Conservation (phyloP, 1,140 invertebrate species). For the Paramacrobiotus metropolitanus region DNA sequence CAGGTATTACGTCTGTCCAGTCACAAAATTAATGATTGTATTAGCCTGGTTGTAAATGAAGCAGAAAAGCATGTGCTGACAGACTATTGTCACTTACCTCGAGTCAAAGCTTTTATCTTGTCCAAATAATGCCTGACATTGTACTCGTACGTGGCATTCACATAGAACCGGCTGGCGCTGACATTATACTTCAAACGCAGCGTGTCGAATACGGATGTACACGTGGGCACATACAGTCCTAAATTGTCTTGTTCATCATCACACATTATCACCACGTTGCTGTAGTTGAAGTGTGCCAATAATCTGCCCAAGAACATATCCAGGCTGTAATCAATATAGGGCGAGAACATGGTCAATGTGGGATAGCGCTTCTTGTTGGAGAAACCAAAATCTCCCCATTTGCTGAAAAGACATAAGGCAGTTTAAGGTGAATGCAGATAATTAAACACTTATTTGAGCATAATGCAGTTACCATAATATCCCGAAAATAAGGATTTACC, state of each 20-base stretch:
- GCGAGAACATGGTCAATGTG: not conserved
- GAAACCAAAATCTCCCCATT: not conserved
- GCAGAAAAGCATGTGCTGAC: too few species aligned
- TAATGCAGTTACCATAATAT: not conserved
- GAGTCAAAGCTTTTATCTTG: not conserved
- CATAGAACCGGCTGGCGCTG: not conserved
- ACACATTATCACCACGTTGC: not conserved
- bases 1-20: too few species aligned
- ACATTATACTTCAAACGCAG: not conserved
- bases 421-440: too few species aligned
- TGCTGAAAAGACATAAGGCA: too few species aligned
- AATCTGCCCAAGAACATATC: not conserved
- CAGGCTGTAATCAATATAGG: not conserved
- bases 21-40: too few species aligned
- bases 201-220: not conserved
- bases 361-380: not conserved
- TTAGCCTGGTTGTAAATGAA: too few species aligned
- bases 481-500: not conserved
- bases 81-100: too few species aligned
- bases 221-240: not conserved
- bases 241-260: not conserved
- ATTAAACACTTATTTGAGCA: not conserved
- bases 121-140: not conserved
- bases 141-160: not conserved
- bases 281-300: not conserved